Evolutionary conservation across 2,797 vertebrate species (phyloP).

Genomic region (Percopsis omiscomaycus): DNA sequence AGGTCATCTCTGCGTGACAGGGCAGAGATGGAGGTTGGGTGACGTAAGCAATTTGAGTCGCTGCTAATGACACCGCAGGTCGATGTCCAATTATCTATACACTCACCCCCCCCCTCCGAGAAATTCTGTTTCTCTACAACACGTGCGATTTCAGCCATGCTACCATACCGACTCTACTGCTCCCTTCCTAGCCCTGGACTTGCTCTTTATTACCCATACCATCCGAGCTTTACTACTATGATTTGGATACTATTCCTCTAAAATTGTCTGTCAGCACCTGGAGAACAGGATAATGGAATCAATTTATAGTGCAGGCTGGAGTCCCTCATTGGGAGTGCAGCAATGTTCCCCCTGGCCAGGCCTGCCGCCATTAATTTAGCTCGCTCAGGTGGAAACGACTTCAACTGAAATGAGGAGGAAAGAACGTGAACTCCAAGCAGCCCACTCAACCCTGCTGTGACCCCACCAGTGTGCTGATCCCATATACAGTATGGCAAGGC

Average conservation of each 20-base stretch:
- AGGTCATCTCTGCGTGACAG: slow-evolving; percentile 85
- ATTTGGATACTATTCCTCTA: slow-evolving; percentile 44
- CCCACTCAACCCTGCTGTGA: slow-evolving; percentile 23
- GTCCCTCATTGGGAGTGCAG: slow-evolving; percentile 37
- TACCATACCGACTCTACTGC: slow-evolving; percentile 9
- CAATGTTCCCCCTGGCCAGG: slow-evolving; percentile 27
- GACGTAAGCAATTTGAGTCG: background rate
- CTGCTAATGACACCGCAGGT: too few relatives aligned
- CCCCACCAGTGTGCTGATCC: slow-evolving; percentile 10
- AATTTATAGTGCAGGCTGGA: slow-evolving; percentile 56
- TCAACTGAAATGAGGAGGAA: slow-evolving; percentile 46
- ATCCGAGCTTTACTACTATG: slow-evolving; percentile 26
- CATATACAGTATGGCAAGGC: slow-evolving; percentile 15
- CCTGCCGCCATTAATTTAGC: slow-evolving; percentile 57
- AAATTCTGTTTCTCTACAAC: too few relatives aligned
- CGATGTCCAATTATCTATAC: too few relatives aligned
- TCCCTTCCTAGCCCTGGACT: slow-evolving; percentile 12
- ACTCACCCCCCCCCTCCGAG: too few relatives aligned
- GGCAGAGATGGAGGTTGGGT: background rate
- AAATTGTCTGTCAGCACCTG: slow-evolving; percentile 58
- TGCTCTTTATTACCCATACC: background rate
- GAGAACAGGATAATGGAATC: slow-evolving; percentile 57
- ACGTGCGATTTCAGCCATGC: background rate
- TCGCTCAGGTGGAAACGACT: slow-evolving; percentile 60
- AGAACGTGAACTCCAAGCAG: slow-evolving; percentile 36